phyloP scores from a whole-genome alignment of 2,888 invertebrate species.

The Yponomeuta plumbellus region DNA sequence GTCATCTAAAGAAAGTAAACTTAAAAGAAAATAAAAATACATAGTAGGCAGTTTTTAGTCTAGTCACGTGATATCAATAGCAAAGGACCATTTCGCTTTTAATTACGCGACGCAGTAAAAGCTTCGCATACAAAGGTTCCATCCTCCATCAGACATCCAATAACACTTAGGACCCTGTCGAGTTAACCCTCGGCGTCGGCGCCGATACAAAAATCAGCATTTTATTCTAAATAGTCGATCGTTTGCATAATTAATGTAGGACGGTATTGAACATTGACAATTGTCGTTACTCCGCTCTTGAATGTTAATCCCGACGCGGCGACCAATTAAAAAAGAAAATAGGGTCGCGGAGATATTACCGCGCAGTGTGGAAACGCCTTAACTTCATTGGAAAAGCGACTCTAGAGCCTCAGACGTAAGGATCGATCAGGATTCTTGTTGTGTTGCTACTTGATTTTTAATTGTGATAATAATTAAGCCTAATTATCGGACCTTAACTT shows the following conservation, averaged over 20 bases:
- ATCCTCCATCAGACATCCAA: conserved; percentile 28
- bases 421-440: not conserved
- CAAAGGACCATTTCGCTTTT: conserved; percentile 2
- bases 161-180: conserved; percentile 46
- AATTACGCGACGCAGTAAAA: conserved; percentile 3
- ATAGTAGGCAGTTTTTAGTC: not conserved
- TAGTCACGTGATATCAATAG: not conserved
- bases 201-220: conserved; percentile 39
- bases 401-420: not conserved
- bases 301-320: conserved; percentile 11
- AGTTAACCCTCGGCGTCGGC: conserved; percentile 39
- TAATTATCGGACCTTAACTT: conserved; percentile 10
- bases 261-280: conserved; percentile 43
- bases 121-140: not conserved
- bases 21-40: not conserved
- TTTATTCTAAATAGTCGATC: conserved; percentile 31
- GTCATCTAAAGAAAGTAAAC: not conserved
- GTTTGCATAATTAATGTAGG: conserved; percentile 61
- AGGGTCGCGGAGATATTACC: conserved; percentile 12
- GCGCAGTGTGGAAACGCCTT: conserved; percentile 2
- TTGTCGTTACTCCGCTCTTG: conserved; percentile 15
- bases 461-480: conserved; percentile 8
- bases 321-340: conserved; percentile 12
- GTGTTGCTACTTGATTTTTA: conserved; percentile 1
- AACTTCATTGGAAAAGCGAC: not conserved